Percentiles rank a stretch among this genome's conserved stretches.
These are phyloP conservation scores for Nomada flava DNA, from an alignment of 2,888 invertebrate genomes.

Conservation along the genomic window DNA sequence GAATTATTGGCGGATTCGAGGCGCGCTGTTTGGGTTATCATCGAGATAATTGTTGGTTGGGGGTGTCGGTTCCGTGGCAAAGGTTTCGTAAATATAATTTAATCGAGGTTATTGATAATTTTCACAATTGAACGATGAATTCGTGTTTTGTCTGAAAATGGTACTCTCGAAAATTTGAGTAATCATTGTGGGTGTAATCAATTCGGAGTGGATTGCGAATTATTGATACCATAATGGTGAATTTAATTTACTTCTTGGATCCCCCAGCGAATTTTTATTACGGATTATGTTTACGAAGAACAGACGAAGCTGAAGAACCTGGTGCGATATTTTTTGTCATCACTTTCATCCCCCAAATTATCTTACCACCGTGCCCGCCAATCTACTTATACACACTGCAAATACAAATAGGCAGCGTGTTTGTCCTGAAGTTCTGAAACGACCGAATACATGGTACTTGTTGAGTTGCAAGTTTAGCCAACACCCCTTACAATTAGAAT, in stretches of 20 bases:
- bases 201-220: neutral
- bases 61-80: neutral
- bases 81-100: neutral
- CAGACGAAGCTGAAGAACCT: too few species aligned
- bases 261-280: too few species aligned
- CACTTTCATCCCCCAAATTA: too few species aligned
- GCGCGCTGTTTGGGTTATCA: neutral
- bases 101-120: neutral
- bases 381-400: neutral
- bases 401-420: neutral
- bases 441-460: neutral
- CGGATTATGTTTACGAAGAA: too few species aligned
- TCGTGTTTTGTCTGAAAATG: neutral
- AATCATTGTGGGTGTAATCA: neutral
- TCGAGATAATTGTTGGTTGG: neutral
- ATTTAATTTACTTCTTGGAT: too few species aligned
- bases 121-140: neutral
- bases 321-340: too few species aligned
- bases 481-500: neutral
- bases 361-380: neutral
- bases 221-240: too few species aligned
- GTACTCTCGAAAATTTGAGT: neutral
- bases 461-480: conserved; percentile 1
- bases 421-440: neutral
- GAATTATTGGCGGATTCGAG: neutral